phyloP scores from a whole-genome alignment of 1,140 invertebrate species.

The Oncopodura yosiiana region DNA sequence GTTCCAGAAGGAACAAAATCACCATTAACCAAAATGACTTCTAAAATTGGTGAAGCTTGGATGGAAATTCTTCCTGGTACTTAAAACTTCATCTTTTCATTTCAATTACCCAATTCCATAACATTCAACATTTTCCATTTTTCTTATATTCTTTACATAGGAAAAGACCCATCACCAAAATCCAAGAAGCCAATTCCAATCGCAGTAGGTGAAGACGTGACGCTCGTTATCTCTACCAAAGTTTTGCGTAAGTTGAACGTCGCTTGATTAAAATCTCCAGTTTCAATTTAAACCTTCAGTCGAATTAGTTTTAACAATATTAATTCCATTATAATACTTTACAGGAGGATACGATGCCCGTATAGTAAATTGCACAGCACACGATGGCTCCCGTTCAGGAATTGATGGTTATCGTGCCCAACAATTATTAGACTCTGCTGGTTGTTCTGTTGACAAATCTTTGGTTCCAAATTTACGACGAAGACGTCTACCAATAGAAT shows the following conservation, averaged over 20 bases:
- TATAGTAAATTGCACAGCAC: constrained; percentile 59
- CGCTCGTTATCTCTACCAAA: constrained; percentile 33
- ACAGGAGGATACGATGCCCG: constrained; percentile 56
- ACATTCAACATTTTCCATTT: neutral
- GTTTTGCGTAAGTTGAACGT: constrained; percentile 25
- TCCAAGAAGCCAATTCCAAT: constrained; percentile 26
- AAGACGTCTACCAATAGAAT: constrained; percentile 26
- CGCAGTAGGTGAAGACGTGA: constrained; percentile 33
- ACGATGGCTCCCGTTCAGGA: constrained; percentile 50
- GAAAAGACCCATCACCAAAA: constrained; percentile 33
- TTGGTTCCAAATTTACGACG: constrained; percentile 33
- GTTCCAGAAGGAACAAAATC: constrained; percentile 15
- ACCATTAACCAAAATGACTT: constrained; percentile 14
- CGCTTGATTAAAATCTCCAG: neutral
- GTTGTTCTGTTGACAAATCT: constrained; percentile 31
- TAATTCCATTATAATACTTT: constrained; percentile 22
- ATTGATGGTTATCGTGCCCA: constrained; percentile 28
- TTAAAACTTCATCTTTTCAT: neutral
- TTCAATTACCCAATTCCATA: neutral
- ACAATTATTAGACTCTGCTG: constrained; percentile 33
- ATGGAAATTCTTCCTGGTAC: constrained; percentile 34
- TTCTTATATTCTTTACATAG: no score
- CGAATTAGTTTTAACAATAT: neutral
- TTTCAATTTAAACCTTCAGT: neutral
- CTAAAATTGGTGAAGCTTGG: constrained; percentile 31